Evolutionary conservation across 2,888 invertebrate genomes (phyloP).

Genomic region (Rhodophaea formosa): DNA sequence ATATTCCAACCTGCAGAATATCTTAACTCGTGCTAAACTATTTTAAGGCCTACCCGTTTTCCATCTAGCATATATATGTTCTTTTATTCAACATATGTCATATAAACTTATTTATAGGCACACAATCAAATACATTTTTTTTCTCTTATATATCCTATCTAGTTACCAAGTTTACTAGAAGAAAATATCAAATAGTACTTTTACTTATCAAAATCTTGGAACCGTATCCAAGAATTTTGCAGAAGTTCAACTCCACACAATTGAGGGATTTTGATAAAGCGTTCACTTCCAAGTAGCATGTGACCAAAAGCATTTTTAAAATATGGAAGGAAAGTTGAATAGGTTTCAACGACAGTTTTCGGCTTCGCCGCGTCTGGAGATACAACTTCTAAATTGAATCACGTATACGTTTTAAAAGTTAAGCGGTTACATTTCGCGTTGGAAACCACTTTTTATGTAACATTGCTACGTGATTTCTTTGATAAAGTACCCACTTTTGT

Average conservation of each 20-base stretch:
- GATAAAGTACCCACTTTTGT: constrained; percentile 56
- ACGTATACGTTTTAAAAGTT: constrained; percentile 80
- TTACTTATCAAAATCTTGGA: not conserved
- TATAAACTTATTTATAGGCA: too few species aligned
- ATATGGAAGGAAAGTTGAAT: constrained; percentile 68
- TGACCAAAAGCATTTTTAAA: constrained; percentile 39
- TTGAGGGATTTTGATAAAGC: constrained; percentile 15
- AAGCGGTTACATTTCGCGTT: constrained; percentile 74
- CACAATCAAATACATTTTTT: too few species aligned
- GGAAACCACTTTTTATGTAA: constrained; percentile 71
- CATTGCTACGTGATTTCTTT: constrained; percentile 67
- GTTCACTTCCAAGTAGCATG: constrained; percentile 15
- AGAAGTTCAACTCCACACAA: constrained; percentile 11
- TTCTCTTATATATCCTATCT: too few species aligned
- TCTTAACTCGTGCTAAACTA: too few species aligned
- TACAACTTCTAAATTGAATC: constrained; percentile 78
- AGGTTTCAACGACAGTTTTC: constrained; percentile 67
- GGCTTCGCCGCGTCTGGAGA: constrained; percentile 53
- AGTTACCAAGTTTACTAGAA: not conserved
- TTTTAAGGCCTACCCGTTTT: too few species aligned
- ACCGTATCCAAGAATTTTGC: not conserved
- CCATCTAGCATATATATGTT: too few species aligned
- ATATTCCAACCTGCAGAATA: too few species aligned
- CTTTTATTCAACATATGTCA: too few species aligned
- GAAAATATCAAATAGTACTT: not conserved